phyloP scores from a whole-genome alignment of 1,140 invertebrate genomes.

The Heliconius nattereri region DNA sequence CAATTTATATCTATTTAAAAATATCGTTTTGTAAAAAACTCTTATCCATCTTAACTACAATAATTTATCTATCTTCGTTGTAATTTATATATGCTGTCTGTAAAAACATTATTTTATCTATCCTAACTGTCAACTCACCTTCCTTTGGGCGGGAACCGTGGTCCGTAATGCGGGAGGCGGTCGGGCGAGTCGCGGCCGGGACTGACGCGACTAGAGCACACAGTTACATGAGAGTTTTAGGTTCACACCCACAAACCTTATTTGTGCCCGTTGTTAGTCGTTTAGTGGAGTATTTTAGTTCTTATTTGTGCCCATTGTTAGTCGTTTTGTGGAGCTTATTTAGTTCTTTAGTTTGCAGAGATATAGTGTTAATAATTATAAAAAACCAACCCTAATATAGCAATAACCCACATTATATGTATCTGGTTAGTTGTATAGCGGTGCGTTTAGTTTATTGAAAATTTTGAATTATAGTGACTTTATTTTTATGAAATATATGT shows the following conservation, averaged over 20 bases:
- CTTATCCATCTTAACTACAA: too few species aligned
- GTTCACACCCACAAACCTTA: conserved; percentile 43
- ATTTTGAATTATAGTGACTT: neutral
- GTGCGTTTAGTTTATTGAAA: conserved; percentile 19
- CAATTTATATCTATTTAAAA: too few species aligned
- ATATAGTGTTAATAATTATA: too few species aligned
- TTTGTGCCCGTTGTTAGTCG: conserved; percentile 32
- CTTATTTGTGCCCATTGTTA: conserved; percentile 32
- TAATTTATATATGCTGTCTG: neutral
- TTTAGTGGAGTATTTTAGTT: conserved; percentile 34
- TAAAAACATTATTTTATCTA: neutral
- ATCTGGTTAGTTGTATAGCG: conserved; percentile 25
- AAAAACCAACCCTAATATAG: too few species aligned
- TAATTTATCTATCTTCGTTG: too few species aligned
- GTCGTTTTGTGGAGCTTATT: conserved; percentile 26
- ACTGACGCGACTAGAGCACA: conserved; percentile 89
- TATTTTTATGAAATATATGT: neutral
- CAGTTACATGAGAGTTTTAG: conserved; percentile 53
- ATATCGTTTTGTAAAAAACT: too few species aligned
- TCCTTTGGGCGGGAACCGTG: conserved; percentile 90
- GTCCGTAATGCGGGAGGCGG: conserved; percentile 92
- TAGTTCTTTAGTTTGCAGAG: conserved; percentile 14
- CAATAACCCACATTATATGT: conserved; percentile 37
- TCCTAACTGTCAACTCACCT: conserved; percentile 80
- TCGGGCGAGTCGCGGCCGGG: conserved; percentile 91